Conservation (phyloP, 2,888 invertebrate species). For the Drosophila pseudotakahashii region DNA sequence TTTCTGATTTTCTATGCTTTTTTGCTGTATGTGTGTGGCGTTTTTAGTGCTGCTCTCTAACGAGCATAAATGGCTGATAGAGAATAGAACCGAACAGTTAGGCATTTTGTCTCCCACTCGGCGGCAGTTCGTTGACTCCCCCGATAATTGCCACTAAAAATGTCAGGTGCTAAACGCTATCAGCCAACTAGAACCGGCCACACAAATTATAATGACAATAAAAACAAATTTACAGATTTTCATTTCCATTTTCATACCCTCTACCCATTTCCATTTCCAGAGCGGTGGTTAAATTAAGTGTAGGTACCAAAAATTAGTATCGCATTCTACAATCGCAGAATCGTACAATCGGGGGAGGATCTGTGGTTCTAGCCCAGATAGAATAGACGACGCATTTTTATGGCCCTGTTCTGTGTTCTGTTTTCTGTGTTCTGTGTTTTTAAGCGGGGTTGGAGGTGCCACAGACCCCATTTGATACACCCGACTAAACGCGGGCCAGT, state of each 20-base stretch:
- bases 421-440: background rate
- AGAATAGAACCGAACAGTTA: constrained; percentile 30
- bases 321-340: constrained; percentile 57
- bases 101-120: constrained; percentile 47
- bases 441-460: constrained; percentile 61
- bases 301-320: constrained; percentile 76
- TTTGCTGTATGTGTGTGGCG: constrained; percentile 23
- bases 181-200: constrained; percentile 76
- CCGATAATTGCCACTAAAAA: constrained; percentile 76
- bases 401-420: constrained; percentile 38
- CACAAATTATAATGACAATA: constrained; percentile 76
- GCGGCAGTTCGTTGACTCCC: constrained; percentile 46
- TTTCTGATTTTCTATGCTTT: constrained; percentile 36
- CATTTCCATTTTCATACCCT: constrained; percentile 59
- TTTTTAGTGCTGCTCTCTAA: constrained; percentile 41
- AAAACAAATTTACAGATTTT: constrained; percentile 79
- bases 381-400: constrained; percentile 71
- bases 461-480: constrained; percentile 82
- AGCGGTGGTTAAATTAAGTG: constrained; percentile 54
- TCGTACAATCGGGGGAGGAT: constrained; percentile 47
- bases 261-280: constrained; percentile 59
- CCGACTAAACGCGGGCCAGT: constrained; percentile 73
- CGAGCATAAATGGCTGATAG: constrained; percentile 39
- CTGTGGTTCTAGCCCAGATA: constrained; percentile 29
- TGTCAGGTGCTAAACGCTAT: constrained; percentile 81